phyloP scores from a whole-genome alignment of 2,797 vertebrate species.

The Danio albolineatus region DNA sequence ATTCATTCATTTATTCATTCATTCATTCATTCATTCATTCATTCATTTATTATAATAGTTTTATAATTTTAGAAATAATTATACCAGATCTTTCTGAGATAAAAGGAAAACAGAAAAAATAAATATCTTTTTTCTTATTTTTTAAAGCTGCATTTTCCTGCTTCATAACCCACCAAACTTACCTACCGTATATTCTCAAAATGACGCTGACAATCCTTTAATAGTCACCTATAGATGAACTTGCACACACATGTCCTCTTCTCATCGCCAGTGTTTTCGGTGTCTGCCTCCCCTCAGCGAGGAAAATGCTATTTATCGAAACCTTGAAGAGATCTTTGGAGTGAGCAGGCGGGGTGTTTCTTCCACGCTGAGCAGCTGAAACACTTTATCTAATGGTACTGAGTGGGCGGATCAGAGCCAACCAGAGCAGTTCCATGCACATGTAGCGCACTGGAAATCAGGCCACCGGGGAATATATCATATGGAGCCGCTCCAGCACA shows the following conservation, averaged over 20 bases:
- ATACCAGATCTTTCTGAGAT: background rate
- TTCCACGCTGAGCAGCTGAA: conserved; percentile 39
- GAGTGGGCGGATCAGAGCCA: conserved; percentile 60
- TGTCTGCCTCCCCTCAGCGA: background rate
- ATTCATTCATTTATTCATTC: no score
- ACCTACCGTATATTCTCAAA: background rate
- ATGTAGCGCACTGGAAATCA: conserved; percentile 57
- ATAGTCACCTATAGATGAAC: background rate
- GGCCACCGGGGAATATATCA: conserved; percentile 60
- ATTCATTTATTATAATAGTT: no score
- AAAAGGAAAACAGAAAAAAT: background rate
- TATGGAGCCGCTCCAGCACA: conserved; percentile 47
- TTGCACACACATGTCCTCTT: background rate
- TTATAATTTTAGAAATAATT: no score
- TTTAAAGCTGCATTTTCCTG: background rate
- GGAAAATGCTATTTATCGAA: conserved; percentile 17
- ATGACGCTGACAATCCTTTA: background rate
- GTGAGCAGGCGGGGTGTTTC: conserved; percentile 9
- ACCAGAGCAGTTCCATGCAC: conserved; percentile 52
- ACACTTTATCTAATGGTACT: conserved; percentile 61
- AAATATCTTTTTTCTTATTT: no score
- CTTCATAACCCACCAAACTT: background rate
- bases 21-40: no score
- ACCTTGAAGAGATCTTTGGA: conserved; percentile 33
- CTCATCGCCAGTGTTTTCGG: background rate